Conservation (phyloP, 2,113 vertebrate species). For the Lamprologus sp. region DNA sequence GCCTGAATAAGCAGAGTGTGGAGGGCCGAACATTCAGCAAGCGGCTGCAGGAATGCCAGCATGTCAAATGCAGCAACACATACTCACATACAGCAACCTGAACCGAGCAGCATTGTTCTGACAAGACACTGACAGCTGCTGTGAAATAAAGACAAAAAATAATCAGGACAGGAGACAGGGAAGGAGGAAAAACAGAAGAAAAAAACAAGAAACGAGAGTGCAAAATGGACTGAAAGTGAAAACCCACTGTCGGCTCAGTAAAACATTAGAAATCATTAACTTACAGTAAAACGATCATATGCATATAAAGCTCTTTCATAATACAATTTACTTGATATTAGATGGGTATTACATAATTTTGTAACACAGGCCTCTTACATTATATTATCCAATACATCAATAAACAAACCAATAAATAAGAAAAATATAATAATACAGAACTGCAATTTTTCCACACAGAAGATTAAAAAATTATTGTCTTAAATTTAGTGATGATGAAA, state of each 20-base stretch:
- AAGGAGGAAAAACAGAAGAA: background rate
- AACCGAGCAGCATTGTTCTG: conserved; percentile 38
- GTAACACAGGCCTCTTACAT: background rate
- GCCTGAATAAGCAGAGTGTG: conserved; percentile 68
- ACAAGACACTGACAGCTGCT: conserved; percentile 56
- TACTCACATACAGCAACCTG: conserved; percentile 29
- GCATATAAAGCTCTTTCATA: background rate
- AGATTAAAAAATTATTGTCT: background rate
- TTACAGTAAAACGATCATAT: background rate
- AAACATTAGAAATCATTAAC: background rate
- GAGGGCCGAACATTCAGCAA: conserved; percentile 36
- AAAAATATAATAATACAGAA: background rate
- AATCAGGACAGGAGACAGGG: background rate
- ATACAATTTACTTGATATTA: background rate
- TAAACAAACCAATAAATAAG: background rate
- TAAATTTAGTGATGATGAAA: background rate
- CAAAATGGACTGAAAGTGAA: background rate
- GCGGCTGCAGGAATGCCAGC: conserved; percentile 38
- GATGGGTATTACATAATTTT: background rate
- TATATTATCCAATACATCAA: background rate
- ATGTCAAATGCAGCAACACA: conserved; percentile 26
- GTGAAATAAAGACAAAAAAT: background rate
- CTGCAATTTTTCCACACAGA: background rate
- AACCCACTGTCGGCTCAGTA: background rate
- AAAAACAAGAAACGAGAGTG: background rate